Evolutionary conservation across 2,888 invertebrate species (phyloP), one percentile per base, ranked within the genome.

Genomic region (Andrena chrysosceles): DNA sequence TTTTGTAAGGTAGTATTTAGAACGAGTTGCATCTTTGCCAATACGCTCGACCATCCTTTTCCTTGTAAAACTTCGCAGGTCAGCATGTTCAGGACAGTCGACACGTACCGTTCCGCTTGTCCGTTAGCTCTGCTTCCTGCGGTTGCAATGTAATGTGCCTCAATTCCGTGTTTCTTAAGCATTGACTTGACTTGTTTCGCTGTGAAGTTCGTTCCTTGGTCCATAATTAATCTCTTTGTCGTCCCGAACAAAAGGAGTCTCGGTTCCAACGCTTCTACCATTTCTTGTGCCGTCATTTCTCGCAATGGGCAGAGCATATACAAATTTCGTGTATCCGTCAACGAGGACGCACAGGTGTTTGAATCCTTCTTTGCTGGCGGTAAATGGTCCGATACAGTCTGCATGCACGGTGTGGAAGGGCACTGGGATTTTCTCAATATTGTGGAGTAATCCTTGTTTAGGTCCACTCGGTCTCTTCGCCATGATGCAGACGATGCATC

Each of bases 1-100:
- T 29, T 23, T 23, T 13, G 10, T 0, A 35, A 10, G 3, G 35
- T 62, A 1, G n/a, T 62, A 8, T 62, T 62, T 4, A 33, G 5
- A 0, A 29, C 31, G 8, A 62, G 60, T 3, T 16, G 20, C 7
- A 33, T 29, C 31, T 16, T 62, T 0, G n/a, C 16, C 8, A 62
- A n/a, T 3, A 62, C 33, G 33, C 33, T 62, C 31, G 31, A 62
- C 62, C 31, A 31, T 62, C n/a, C 62, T 62, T 33, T 62, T 3
- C 62, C 33, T 33, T 33, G 33, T 33, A 62, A 6, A 2, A 31
- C 31, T 33, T 62, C 33, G 26, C 33, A 31, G 1, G 31, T 60
- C 0, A 60, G 60, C 60, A 60, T 16, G 1, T 60, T 60, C 31
- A 60, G 31, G 6, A 33, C 31, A 5, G 60, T 31, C n/a, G 31